Percentiles rank a stretch among this genome's conserved stretches.
These are phyloP conservation scores for Ypsolopha sequella DNA, from an alignment of 2,888 invertebrate genomes.

Conservation along the genomic window DNA sequence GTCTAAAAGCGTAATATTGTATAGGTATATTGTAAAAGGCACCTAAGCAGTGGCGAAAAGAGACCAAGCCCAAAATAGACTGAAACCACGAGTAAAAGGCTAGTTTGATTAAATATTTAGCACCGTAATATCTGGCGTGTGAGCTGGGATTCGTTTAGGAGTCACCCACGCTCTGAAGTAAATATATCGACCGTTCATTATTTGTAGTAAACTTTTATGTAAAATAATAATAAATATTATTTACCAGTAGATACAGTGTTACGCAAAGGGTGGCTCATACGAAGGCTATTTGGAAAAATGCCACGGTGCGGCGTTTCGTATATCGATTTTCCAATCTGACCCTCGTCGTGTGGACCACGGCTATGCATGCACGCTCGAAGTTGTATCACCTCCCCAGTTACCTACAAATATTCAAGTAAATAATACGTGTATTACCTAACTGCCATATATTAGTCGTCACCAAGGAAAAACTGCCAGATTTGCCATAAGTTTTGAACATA, in stretches of 20 bases:
- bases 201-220: background rate
- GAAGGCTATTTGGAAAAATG: conserved; percentile 4
- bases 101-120: background rate
- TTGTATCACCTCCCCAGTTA: too few species aligned
- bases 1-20: background rate
- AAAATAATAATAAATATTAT: background rate
- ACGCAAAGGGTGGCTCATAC: background rate
- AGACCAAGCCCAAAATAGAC: too few species aligned
- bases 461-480: too few species aligned
- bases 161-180: too few species aligned
- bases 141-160: background rate
- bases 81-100: background rate
- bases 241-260: background rate
- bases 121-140: background rate
- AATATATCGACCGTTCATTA: too few species aligned
- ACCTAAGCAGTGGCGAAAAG: too few species aligned
- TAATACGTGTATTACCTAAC: too few species aligned
- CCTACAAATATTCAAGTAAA: too few species aligned
- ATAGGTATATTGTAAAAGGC: background rate
- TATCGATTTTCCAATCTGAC: conserved; percentile 2
- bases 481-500: too few species aligned
- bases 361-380: background rate
- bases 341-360: background rate
- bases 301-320: background rate
- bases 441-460: too few species aligned